Percentiles rank a stretch among this genome's conserved stretches.
Evolutionary conservation across 2,113 vertebrate species (phyloP).

Genomic region (Pomatostomus ruficeps): DNA sequence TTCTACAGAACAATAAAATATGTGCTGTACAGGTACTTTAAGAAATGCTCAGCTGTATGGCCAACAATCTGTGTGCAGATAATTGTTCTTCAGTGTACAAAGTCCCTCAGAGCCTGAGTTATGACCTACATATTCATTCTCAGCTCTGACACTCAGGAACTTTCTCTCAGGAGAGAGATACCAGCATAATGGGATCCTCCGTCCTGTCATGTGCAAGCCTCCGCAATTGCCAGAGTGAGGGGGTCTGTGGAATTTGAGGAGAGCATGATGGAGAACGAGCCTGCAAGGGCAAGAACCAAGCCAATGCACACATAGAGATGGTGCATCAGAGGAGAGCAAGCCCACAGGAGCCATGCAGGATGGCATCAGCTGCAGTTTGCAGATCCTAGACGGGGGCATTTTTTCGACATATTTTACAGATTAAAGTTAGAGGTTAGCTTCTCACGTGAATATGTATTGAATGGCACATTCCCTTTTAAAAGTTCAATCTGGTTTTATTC

Average conservation of each 20-base stretch:
- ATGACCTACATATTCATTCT: neutral
- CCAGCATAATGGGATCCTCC: neutral
- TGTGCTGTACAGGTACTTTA: neutral
- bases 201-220: neutral
- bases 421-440: neutral
- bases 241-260: neutral
- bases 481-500: neutral
- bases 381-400: neutral
- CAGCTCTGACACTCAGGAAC: neutral
- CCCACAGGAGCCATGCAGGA: neutral
- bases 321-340: neutral
- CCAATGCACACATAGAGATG: accelerated
- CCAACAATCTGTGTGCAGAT: neutral
- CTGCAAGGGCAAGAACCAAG: neutral
- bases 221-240: neutral
- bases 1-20: neutral
- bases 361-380: neutral
- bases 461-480: neutral
- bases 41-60: neutral
- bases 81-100: neutral
- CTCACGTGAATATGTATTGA: neutral
- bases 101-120: neutral
- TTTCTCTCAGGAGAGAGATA: neutral
- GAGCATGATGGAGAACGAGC: neutral
- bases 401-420: neutral